These are phyloP conservation scores for Callyntrura sp. DNA, from an alignment of 2,888 invertebrate species.

Conservation along the genomic window DNA sequence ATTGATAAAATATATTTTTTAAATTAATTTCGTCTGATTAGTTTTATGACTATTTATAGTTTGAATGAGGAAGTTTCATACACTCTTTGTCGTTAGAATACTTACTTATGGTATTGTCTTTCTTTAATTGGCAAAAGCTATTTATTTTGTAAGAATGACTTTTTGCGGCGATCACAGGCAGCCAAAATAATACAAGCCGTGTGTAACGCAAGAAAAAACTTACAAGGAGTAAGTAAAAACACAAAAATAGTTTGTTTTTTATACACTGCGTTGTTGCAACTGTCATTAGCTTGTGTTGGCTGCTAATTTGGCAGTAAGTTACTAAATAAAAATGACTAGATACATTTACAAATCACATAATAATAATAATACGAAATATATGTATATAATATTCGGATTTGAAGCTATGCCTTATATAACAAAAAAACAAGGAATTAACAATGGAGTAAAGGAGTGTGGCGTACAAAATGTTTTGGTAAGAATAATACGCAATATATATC, in stretches of 20 bases:
- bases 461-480: slow-evolving; percentile 20
- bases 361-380: too few relatives aligned
- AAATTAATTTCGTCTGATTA: background rate
- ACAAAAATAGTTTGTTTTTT: background rate
- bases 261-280: slow-evolving; percentile 13
- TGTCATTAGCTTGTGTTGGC: slow-evolving; percentile 16
- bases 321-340: background rate
- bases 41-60: background rate
- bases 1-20: slow-evolving; percentile 7
- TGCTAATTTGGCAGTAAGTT: background rate
- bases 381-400: background rate
- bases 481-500: slow-evolving; percentile 5
- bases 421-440: slow-evolving; percentile 63
- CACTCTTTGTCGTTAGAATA: background rate
- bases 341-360: background rate
- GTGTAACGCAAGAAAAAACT: background rate
- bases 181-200: background rate
- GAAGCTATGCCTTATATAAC: background rate
- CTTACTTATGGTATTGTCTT: background rate
- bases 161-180: slow-evolving; percentile 18
- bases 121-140: slow-evolving; percentile 52
- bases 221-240: slow-evolving; percentile 12
- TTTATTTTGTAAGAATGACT: slow-evolving; percentile 14
- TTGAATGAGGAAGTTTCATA: slow-evolving; percentile 1
- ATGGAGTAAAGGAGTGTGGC: slow-evolving; percentile 4